These are phyloP conservation scores for Lacerta agilis DNA, from an alignment of 2,797 vertebrate species.

Conservation along the genomic window DNA sequence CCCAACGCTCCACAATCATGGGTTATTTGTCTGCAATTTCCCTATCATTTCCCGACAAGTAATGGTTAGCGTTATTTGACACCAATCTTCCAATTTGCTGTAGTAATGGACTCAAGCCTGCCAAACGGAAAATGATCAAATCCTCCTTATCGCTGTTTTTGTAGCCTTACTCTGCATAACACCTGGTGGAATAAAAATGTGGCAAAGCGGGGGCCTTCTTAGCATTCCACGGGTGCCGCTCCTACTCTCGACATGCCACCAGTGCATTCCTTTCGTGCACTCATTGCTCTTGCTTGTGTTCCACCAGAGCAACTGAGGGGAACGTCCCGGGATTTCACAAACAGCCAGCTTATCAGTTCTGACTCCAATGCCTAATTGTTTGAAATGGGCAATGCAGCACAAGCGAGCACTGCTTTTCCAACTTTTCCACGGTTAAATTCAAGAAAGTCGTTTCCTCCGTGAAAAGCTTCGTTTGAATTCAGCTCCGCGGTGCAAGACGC, in stretches of 20 bases:
- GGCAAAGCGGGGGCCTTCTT: conserved; percentile 30
- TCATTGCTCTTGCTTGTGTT: not conserved
- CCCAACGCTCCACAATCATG: conserved; percentile 45
- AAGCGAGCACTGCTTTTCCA: not conserved
- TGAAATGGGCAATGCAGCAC: not conserved
- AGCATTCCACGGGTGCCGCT: not conserved
- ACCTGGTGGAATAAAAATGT: conserved; percentile 43
- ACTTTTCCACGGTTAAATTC: not conserved
- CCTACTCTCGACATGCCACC: conserved; percentile 11
- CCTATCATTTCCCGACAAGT: conserved; percentile 64
- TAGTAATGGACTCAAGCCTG: conserved; percentile 68
- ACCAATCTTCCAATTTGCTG: conserved; percentile 68
- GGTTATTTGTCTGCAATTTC: conserved; percentile 68
- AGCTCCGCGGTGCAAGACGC: not conserved
- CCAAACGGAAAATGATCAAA: conserved; percentile 68
- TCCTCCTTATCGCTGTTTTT: conserved; percentile 64
- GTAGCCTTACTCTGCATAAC: conserved; percentile 61
- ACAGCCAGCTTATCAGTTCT: not conserved
- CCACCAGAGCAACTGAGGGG: not conserved
- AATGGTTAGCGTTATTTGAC: conserved; percentile 68
- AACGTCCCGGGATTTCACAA: not conserved
- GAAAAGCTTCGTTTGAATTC: not conserved
- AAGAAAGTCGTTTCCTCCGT: not conserved
- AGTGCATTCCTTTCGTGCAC: conserved; percentile 18
- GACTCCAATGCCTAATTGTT: not conserved